Base-by-base conservation (phyloP, 1,140 invertebrate species). In the Bombus huntii region DNA sequence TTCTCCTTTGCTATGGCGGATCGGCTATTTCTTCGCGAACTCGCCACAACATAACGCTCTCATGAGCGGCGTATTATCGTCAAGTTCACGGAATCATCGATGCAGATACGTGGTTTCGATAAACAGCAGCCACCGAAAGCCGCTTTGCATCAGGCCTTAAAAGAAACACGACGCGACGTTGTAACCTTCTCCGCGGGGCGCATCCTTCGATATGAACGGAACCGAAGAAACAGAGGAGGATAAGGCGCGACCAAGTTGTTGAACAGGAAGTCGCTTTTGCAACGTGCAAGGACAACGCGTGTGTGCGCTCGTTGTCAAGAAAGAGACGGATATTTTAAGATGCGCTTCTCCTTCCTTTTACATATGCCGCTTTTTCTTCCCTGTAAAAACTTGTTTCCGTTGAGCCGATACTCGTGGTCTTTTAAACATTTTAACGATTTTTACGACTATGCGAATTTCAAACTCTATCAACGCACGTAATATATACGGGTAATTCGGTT, bases 241-340 rank as follows among this genome's bases (percentile, higher is more conserved):
- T 31, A 10, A 65, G n/a, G 65, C 44, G 34, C 72, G 53, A 75
- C 42, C 53, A 22, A 88, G 75, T 88, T 15, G 85, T 87, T 81
- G 86, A 89, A 66, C 89, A 78, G 88, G 89, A 90, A 90, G 81
- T 77, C 83, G 57, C 53, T 79, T 28, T 79, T n/a, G 47, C 72
- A 25, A 25, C n/a, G 18, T 37, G 37, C 57, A 66, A 76, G 59
- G 70, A 74, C 82, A 73, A 39, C 37, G 13, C 34, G 74, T 85
- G 81, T 70, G 81, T 3, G n/a, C 1, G n/a, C 4, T 53, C 25
- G 28, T 59, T 59, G 22, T 59, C 28, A 59, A n/a, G 28, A 62
- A 13, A 62, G 59, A 62, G 59, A 25, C 28, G 59, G 3, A 25
- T 62, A 22, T 53, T 53, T 53, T 53, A 22, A 53, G 47, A 53